Base-by-base conservation (phyloP, 2,797 vertebrate species). In the Pygocentrus nattereri region DNA sequence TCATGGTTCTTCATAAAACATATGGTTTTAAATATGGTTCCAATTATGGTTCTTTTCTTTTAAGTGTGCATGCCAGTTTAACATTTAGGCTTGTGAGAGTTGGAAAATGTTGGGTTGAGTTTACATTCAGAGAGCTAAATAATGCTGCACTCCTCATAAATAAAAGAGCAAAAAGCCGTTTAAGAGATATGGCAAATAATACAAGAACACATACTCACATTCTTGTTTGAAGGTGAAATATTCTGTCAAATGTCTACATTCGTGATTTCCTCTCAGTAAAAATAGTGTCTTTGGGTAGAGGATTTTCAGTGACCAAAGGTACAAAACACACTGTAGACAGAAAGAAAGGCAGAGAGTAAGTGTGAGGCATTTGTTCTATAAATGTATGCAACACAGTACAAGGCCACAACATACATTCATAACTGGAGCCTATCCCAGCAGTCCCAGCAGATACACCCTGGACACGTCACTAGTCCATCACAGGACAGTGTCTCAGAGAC, bases 161-260 rank as follows among this genome's bases (percentile, higher is more conserved):
- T 13, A 44, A 34, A 49, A 65, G 18, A 73, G 50, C 23, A 54
- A 8, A 38, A 54, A 16, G 5, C 21, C 69, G 44, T 27, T 49
- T 19, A 18, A 82, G 25, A 12, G 16, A 47, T 11, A 34, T 25
- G 16, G 19, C 18, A 31, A 59, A 21, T 2, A 80, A 34, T 27
- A 84, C 38, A 78, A 23, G 61, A 19, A n/a, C 11, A 58, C 15
- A 47, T 92, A 95, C 95, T 96, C 87, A 96, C 95, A 96, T 95
- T 96, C 95, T 93, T 96, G 95, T 94, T 96, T 96, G 94, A 96
- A 96, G 91, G 95, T 96, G 93, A 96, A 96, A 93, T 96, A 96
- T 92, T 96, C 95, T 93, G 95, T 96, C 94, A 96, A 94, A 94
- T 96, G 95, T 94, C 95, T 95, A 94, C 95, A 96, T 94, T 96